Conservation (phyloP, 2,797 vertebrate species). For the Helostoma temminkii region DNA sequence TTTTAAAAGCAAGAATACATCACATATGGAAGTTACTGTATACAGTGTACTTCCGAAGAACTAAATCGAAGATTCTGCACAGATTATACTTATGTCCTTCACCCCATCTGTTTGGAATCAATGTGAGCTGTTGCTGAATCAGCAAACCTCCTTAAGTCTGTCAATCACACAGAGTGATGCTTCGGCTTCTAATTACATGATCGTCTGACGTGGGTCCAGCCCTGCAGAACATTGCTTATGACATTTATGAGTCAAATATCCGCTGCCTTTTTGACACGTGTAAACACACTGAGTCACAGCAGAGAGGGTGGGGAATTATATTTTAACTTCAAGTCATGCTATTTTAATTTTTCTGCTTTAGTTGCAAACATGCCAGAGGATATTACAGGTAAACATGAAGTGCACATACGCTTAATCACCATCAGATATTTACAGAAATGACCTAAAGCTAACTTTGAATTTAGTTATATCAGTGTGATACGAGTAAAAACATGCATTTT, state of each 20-base stretch:
- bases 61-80: no score
- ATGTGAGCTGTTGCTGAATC: constrained; percentile 38
- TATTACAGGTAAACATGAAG: neutral
- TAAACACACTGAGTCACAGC: constrained; percentile 77
- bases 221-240: constrained; percentile 73
- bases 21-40: neutral
- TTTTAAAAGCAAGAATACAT: constrained; percentile 1
- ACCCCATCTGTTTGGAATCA: neutral
- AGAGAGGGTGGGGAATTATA: neutral
- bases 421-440: neutral
- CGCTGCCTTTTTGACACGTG: constrained; percentile 59
- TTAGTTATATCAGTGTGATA: neutral
- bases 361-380: neutral
- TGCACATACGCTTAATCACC: constrained; percentile 1
- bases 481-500: neutral
- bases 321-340: constrained; percentile 7
- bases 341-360: neutral
- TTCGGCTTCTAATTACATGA: constrained; percentile 45
- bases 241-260: constrained; percentile 84
- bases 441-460: neutral
- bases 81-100: no score
- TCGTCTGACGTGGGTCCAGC: constrained; percentile 37
- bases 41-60: no score
- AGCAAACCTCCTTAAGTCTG: constrained; percentile 34
- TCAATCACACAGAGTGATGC: constrained; percentile 3